Conservation (phyloP, 2,113 vertebrate species). For the Euleptes europaea region DNA sequence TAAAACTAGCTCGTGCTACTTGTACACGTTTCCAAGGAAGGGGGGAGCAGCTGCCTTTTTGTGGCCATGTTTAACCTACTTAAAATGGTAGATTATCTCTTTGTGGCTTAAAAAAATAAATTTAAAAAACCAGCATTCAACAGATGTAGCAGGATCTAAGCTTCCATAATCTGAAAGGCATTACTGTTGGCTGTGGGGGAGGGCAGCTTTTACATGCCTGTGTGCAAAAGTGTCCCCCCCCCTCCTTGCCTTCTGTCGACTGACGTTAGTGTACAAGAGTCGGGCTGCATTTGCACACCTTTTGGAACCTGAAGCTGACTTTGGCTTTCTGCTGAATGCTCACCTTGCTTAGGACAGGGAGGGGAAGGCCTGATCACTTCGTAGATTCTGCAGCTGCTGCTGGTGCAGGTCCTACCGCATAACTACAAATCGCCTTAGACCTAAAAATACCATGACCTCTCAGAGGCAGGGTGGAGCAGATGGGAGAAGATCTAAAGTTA, state of each 20-base stretch:
- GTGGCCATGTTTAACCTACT: not conserved
- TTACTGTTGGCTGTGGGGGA: not conserved
- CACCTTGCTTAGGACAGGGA: not conserved
- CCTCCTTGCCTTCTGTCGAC: not conserved
- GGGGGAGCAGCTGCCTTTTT: not conserved
- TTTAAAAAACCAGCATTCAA: constrained; percentile 4
- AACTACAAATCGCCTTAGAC: constrained; percentile 77
- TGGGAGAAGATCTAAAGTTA: constrained; percentile 24
- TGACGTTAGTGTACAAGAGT: rapidly evolving
- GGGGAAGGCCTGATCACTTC: not conserved
- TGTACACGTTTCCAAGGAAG: not conserved
- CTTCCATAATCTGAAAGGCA: constrained; percentile 9
- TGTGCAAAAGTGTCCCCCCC: not conserved
- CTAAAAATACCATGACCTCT: constrained; percentile 75
- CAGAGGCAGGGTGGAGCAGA: constrained; percentile 37
- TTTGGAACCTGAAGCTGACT: not conserved
- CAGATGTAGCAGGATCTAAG: constrained; percentile 12
- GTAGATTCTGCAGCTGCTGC: constrained; percentile 25
- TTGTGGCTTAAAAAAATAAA: constrained; percentile 4
- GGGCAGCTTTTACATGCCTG: not conserved
- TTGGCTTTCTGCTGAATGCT: not conserved
- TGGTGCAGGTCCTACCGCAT: constrained; percentile 61
- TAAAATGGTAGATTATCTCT: not conserved
- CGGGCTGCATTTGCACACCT: not conserved
- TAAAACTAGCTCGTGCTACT: not conserved